Evolutionary conservation across 2,888 invertebrate genomes (phyloP).

Genomic region (Hartigia nigra): DNA sequence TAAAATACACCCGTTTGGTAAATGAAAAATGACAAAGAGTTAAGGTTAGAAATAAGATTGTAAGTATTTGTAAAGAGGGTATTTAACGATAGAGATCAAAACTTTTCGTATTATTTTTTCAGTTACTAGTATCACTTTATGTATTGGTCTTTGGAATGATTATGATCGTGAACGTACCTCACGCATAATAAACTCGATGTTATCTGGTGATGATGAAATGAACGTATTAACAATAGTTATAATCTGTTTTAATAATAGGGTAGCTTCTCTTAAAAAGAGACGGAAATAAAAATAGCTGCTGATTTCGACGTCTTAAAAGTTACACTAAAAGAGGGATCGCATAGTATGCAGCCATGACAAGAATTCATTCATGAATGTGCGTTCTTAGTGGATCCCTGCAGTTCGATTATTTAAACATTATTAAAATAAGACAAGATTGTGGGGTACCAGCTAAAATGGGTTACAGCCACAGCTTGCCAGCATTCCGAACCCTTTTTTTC

Average conservation of each 20-base stretch:
- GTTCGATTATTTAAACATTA: slow-evolving; percentile 22
- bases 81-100: neutral
- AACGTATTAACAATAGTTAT: neutral
- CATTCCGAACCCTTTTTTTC: neutral
- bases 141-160: neutral
- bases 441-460: neutral
- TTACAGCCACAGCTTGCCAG: neutral
- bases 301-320: neutral
- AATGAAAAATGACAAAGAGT: neutral
- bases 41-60: neutral
- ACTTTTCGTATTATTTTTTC: neutral
- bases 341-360: neutral
- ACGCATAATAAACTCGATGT: neutral
- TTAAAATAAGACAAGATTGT: slow-evolving; percentile 23
- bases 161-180: neutral
- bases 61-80: neutral
- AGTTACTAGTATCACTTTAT: neutral
- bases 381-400: slow-evolving; percentile 10
- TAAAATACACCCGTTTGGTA: neutral
- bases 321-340: neutral
- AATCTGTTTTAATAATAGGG: neutral
- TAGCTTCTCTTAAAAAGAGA: neutral
- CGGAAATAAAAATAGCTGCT: neutral
- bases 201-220: neutral
- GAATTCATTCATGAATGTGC: neutral